Evolutionary conservation across 2,797 vertebrate species (phyloP).

Genomic region (Myiotriccus ornatus): DNA sequence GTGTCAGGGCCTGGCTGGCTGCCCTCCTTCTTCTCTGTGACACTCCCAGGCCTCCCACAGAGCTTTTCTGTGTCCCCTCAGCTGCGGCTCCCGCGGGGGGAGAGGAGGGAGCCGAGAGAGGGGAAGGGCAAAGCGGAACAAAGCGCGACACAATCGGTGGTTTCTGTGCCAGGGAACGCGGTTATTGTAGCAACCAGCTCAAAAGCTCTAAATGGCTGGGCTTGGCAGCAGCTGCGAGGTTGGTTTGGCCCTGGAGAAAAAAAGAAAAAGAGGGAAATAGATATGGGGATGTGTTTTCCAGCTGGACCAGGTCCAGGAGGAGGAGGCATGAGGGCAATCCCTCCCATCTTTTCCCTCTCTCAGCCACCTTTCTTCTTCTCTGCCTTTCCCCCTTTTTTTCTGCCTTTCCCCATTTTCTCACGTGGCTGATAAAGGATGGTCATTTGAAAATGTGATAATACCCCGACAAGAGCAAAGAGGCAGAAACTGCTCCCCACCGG

Average conservation of each 20-base stretch:
- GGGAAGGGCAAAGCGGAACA: background rate
- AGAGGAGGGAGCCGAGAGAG: background rate
- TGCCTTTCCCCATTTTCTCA: background rate
- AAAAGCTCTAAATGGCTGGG: background rate
- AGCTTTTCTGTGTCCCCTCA: slow-evolving; percentile 39
- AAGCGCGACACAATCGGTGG: background rate
- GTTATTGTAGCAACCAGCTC: background rate
- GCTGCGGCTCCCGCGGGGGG: background rate
- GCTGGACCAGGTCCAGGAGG: background rate
- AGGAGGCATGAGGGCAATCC: background rate
- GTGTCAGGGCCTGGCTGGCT: background rate
- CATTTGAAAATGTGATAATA: background rate
- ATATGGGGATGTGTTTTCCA: background rate
- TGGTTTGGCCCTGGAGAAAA: background rate
- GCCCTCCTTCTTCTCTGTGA: slow-evolving; percentile 19
- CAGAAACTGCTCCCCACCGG: background rate
- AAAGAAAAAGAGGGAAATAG: background rate
- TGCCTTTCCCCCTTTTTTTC: background rate
- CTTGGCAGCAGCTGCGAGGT: background rate
- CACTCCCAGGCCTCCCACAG: background rate
- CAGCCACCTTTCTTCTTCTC: background rate
- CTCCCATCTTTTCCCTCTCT: background rate
- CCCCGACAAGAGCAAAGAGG: rapidly evolving
- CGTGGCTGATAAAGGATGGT: background rate
- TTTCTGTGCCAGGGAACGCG: background rate